Conservation (phyloP, 2,888 invertebrate genomes). For the Drosophila austrosaltans region DNA sequence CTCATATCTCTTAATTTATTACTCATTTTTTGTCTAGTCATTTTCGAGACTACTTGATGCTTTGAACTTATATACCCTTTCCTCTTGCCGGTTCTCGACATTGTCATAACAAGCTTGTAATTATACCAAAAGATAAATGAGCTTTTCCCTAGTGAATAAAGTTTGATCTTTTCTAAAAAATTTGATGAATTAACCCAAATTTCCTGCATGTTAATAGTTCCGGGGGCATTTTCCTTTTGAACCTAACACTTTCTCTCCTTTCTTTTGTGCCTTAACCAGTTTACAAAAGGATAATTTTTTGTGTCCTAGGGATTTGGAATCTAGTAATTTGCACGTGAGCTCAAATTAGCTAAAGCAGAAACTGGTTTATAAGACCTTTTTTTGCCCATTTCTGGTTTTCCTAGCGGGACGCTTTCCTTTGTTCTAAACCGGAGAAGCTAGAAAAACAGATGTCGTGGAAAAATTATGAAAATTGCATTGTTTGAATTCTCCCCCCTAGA, state of each 20-base stretch:
- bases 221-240: conserved; percentile 49
- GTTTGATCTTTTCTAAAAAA: conserved; percentile 15
- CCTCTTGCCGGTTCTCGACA: not conserved
- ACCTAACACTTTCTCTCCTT: conserved; percentile 46
- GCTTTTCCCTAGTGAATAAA: conserved; percentile 25
- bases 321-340: conserved; percentile 68
- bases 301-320: conserved; percentile 32
- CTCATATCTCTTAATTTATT: not conserved
- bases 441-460: conserved; percentile 52
- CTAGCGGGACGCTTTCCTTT: conserved; percentile 58
- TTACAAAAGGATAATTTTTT: conserved; percentile 53
- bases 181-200: conserved; percentile 79
- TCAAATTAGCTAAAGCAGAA: conserved; percentile 73
- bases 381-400: conserved; percentile 49
- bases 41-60: conserved; percentile 49
- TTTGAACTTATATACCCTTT: conserved; percentile 46
- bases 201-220: conserved; percentile 65
- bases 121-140: conserved; percentile 48
- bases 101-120: conserved; percentile 66
- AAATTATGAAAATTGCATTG: conserved; percentile 69
- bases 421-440: conserved; percentile 49
- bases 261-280: conserved; percentile 39
- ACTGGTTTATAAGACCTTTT: conserved; percentile 60
- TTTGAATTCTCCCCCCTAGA: conserved; percentile 39
- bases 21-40: conserved; percentile 24